phyloP scores from a whole-genome alignment of 1,140 invertebrate species.

The Lamellibrachia luymesi region DNA sequence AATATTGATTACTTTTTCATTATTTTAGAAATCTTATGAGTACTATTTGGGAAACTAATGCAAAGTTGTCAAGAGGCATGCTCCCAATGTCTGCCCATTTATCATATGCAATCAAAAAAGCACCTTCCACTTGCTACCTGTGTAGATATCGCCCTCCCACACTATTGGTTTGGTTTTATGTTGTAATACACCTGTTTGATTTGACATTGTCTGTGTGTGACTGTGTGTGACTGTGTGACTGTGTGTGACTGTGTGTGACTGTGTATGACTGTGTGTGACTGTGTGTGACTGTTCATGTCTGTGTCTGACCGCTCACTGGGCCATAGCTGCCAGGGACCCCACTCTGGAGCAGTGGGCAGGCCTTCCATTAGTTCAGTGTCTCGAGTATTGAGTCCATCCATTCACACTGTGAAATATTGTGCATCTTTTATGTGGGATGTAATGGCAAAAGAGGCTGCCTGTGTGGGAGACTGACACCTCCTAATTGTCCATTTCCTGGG shows the following conservation, averaged over 20 bases:
- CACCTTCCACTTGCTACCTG: no score
- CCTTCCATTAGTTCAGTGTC: neutral
- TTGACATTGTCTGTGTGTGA: neutral
- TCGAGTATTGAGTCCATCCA: neutral
- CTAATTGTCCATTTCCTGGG: neutral
- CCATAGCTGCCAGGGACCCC: neutral
- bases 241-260: no score
- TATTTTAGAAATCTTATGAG: neutral
- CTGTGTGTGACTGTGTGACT: no score
- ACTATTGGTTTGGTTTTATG: no score
- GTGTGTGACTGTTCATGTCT: no score
- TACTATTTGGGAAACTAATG: neutral
- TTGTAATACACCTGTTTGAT: neutral
- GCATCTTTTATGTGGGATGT: neutral
- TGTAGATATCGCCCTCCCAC: no score
- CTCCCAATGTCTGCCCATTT: no score
- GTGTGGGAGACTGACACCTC: neutral
- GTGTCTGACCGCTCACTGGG: neutral
- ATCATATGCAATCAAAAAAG: neutral
- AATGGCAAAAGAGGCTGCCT: neutral
- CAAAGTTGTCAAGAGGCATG: no score
- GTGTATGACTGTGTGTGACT: no score
- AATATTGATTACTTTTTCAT: neutral
- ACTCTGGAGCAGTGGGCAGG: neutral
- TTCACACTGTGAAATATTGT: neutral